Evolutionary conservation across 30 jellyfish, hydroid and myxozoan species (phyloP), one percentile per base, ranked within the genome.

Genomic region (Catostylus mosaicus): DNA sequence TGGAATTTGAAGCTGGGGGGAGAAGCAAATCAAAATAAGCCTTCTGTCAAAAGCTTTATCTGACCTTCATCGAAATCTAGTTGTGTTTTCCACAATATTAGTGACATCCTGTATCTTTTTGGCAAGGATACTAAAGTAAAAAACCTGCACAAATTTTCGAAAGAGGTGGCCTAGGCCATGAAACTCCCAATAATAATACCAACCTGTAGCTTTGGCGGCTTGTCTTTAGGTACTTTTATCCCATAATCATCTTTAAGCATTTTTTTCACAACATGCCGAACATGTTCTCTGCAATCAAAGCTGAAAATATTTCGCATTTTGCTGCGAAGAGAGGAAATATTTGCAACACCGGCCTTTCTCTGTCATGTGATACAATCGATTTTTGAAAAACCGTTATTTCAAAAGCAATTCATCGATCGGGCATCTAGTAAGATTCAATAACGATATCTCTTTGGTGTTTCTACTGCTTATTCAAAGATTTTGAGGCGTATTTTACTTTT

Each of bases 241-340:
- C 96, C 96, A 83, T 26, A 94, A 51, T 88, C 93, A 46, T 94
- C 97, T 94, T 94, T 94, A 54, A 94, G 78, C 48, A 51, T 79
- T 30, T 78, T 80, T 63, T 84, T 72, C 56, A 94, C 97, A 14
- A 88, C 89, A 33, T 82, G 83, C 56, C 99, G 82, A 9, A 94
- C 86, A 1, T 97, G 70, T 36, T 94, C 99, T 29, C 99, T 93
- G 66, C 83, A 87, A 84, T 94, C 99, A 69, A 82, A 72, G 45
- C 82, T 62, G 59, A 94, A 94, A 22, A 94, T 76, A 70, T 85
- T 88, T 59, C 88, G 83, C 99, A 94, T 94, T 62, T 75, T 52
- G 31, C 48, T 2, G 51, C 57, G 57, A 80, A 66, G 52, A 65
- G 37, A 74, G 64, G 70, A 68, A 75, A n/a, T 59, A 29, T 65